Conservation (phyloP, 2,888 invertebrate species). For the Hoplodrina ambigua region DNA sequence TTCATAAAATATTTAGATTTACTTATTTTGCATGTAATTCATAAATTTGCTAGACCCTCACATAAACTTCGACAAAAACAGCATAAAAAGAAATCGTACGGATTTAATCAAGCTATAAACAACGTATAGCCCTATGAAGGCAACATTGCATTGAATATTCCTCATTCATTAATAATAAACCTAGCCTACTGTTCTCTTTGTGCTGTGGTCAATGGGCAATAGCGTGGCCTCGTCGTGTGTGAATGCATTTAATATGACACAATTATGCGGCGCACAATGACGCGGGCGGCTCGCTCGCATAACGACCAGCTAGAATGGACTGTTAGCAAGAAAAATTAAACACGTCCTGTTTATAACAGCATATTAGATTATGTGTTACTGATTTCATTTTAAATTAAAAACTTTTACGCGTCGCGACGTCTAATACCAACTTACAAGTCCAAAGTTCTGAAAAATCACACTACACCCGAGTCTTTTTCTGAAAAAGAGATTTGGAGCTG, state of each 20-base stretch:
- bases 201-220: conserved; percentile 25
- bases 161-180: conserved; percentile 21
- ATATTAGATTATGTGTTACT: conserved; percentile 5
- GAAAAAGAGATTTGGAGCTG: no score
- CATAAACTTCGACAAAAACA: neutral
- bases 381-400: no score
- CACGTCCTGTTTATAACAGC: neutral
- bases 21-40: neutral
- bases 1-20: no score
- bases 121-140: neutral
- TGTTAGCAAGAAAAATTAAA: conserved; percentile 35
- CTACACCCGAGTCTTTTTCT: no score
- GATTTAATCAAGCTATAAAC: neutral
- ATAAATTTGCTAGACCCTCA: neutral
- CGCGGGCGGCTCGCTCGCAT: conserved; percentile 9
- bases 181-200: conserved; percentile 19
- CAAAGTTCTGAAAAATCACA: no score
- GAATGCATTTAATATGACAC: conserved; percentile 62
- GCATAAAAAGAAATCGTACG: neutral
- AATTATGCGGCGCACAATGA: conserved; percentile 54
- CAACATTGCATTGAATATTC: neutral
- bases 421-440: no score
- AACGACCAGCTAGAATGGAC: conserved; percentile 22
- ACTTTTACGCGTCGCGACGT: no score
- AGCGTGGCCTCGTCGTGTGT: conserved; percentile 24